A percentile compares a stretch with the other conserved stretches of the same genome.
Evolutionary conservation across 2,888 invertebrate species (phyloP).

Genomic region (Adineta ricciae): DNA sequence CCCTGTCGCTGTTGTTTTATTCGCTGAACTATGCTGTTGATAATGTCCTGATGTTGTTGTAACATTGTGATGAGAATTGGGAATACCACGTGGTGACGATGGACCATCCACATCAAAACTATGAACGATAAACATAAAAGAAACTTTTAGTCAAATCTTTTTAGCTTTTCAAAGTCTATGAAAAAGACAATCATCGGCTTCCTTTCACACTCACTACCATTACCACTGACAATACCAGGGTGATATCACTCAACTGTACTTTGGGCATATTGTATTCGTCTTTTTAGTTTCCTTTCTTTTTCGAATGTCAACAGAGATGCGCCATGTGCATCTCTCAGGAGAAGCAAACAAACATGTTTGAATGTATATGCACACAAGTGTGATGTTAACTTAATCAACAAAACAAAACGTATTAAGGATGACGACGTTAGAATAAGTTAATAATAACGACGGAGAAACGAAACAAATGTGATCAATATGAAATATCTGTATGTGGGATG

Average conservation of each 20-base stretch:
- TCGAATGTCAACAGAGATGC: neutral
- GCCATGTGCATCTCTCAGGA: neutral
- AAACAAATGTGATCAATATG: neutral
- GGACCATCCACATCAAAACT: constrained; percentile 11
- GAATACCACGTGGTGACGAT: neutral
- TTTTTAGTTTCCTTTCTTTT: too few species aligned
- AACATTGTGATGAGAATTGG: neutral
- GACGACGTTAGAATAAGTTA: neutral
- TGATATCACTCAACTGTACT: neutral
- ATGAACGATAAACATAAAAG: neutral
- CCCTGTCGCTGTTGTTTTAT: neutral
- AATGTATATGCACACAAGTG: neutral
- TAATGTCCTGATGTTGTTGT: neutral
- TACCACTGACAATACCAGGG: neutral
- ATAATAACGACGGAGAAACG: neutral
- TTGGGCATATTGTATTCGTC: neutral
- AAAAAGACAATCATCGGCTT: neutral
- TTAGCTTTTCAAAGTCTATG: neutral
- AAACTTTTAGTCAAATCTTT: neutral
- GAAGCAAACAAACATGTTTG: neutral
- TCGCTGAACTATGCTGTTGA: neutral
- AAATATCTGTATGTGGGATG: neutral
- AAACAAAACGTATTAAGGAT: neutral
- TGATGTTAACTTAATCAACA: neutral
- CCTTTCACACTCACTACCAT: neutral